Base-by-base conservation (phyloP, 2,113 vertebrate species). In the Notothenia rossii region DNA sequence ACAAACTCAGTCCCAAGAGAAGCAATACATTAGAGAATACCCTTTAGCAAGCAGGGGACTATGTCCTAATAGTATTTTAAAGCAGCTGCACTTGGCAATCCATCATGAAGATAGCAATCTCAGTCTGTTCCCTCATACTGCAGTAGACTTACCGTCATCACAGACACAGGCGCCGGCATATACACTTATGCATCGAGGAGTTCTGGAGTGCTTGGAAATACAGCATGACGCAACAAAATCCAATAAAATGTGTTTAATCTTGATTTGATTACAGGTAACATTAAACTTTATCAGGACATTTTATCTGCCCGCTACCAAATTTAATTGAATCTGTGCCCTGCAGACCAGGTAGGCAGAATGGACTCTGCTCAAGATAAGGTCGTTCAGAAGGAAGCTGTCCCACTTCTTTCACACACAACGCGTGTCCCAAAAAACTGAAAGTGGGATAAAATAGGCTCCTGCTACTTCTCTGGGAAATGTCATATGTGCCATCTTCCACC, bases 21-120 rank as follows among this genome's bases (percentile, higher is more conserved):
- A 71, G 80, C 64, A 79, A 85, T 82, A 83, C 75, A 87, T 92
- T 86, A 86, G 58, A 13, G n/a, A 84, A 81, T 74, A 77, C 69
- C 86, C 83, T 83, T 87, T 74, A 85, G 85, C 71, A 60, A 88
- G 72, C 63, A 3, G 12, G 59, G 63, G 81, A 85, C 85, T 82
- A 33, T 71, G 81, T 84, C 72, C 86, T 91, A 88, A 89, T 90
- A 86, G 86, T 88, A 88, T 90, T 91, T 91, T 88, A 89, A 92
- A 88, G 81, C 82, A 82, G 84, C 82, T 71, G 71, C 70, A 82
- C 86, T 83, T 82, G 66, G 86, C 87, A 88, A 95, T 95, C 93
- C 92, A 94, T 95, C 94, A 94, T 84, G 72, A 59, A 88, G 93
- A 94, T 93, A 94, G 89, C 75, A 79, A 95, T 95, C 93, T 81